Conservation (phyloP, 2,888 invertebrate genomes). For the Tanytarsus gracilentus region DNA sequence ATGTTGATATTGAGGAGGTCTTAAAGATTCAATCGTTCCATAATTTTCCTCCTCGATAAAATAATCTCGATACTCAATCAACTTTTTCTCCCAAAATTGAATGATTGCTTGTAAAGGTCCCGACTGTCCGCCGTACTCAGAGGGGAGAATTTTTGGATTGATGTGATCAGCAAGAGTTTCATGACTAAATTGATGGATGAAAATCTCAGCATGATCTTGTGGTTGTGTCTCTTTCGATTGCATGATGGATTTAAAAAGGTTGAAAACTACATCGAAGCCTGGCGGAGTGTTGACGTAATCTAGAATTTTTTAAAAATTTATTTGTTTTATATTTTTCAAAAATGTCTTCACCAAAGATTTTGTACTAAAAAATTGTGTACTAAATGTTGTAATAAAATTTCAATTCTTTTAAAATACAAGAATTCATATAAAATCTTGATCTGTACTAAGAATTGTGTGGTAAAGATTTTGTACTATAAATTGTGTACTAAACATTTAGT, state of each 20-base stretch:
- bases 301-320: neutral
- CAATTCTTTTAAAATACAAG: no score
- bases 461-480: no score
- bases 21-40: slow-evolving; percentile 48
- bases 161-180: slow-evolving; percentile 50
- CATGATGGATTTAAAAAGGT: slow-evolving; percentile 47
- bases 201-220: slow-evolving; percentile 31
- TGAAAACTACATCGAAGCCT: slow-evolving; percentile 47
- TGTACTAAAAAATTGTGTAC: no score
- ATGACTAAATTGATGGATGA: slow-evolving; percentile 9
- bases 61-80: slow-evolving; percentile 46
- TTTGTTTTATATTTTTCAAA: no score
- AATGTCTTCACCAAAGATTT: no score
- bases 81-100: slow-evolving; percentile 46
- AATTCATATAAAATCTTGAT: no score
- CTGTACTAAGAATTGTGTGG: no score
- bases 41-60: slow-evolving; percentile 47
- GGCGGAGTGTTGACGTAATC: slow-evolving; percentile 47
- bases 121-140: slow-evolving; percentile 56
- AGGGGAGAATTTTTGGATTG: slow-evolving; percentile 51
- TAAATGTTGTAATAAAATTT: no score
- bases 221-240: slow-evolving; percentile 45
- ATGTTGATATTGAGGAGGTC: slow-evolving; percentile 38
- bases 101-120: slow-evolving; percentile 39
- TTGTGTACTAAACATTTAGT: no score